phyloP scores from a whole-genome alignment of 2,888 invertebrate species.

The Hecatera dysodea region DNA sequence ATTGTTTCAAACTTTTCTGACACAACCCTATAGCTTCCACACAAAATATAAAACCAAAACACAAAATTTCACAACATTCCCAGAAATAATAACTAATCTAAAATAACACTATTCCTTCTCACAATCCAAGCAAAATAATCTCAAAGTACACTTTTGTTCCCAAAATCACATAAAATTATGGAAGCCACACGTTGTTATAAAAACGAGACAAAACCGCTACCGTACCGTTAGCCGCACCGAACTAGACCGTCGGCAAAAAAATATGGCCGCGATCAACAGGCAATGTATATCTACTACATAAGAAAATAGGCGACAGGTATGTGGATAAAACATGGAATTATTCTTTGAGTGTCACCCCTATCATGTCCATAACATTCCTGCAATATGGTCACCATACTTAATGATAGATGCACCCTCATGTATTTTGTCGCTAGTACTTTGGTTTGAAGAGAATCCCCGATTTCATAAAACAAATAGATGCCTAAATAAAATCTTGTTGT shows the following conservation, averaged over 20 bases:
- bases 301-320: constrained; percentile 72
- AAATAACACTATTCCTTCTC: neutral
- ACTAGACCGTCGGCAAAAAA: constrained; percentile 64
- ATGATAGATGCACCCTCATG: constrained; percentile 44
- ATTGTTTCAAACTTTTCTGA: constrained; percentile 18
- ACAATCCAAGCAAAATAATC: neutral
- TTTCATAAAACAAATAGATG: neutral
- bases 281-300: constrained; percentile 75
- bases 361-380: constrained; percentile 54
- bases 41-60: neutral
- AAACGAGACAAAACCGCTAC: constrained; percentile 54
- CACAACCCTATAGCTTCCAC: constrained; percentile 7
- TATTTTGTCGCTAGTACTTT: constrained; percentile 13
- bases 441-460: neutral
- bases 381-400: constrained; percentile 59
- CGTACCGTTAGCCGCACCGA: constrained; percentile 63
- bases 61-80: neutral
- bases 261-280: constrained; percentile 66
- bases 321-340: constrained; percentile 64
- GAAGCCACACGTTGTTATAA: constrained; percentile 61
- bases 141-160: neutral
- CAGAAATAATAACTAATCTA: neutral
- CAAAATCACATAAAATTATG: constrained; percentile 44
- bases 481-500: neutral
- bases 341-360: constrained; percentile 71